These are phyloP conservation scores for Morinoia aosen DNA, from an alignment of 2,888 invertebrate species.

Conservation along the genomic window DNA sequence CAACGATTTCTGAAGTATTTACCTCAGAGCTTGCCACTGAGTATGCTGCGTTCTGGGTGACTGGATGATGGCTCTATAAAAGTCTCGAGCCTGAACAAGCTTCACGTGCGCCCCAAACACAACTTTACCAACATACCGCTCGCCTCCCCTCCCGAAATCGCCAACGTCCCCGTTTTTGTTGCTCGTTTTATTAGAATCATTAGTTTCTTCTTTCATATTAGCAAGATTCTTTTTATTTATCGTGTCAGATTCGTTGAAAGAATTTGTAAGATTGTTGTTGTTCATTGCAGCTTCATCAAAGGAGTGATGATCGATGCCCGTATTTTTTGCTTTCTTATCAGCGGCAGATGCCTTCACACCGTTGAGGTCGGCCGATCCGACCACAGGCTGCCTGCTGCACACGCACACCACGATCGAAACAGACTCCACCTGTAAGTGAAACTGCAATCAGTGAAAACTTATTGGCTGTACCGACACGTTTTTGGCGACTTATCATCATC, in stretches of 20 bases:
- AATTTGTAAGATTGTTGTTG: not conserved
- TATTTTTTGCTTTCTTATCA: slow-evolving; percentile 6
- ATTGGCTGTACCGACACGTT: not conserved
- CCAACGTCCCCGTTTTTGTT: not conserved
- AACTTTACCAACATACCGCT: slow-evolving; percentile 65
- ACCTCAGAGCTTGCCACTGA: slow-evolving; percentile 65
- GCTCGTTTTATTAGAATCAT: not conserved
- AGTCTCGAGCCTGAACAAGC: slow-evolving; percentile 55
- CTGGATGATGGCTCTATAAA: slow-evolving; percentile 63
- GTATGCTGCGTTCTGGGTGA: slow-evolving; percentile 65
- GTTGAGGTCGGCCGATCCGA: slow-evolving; percentile 30
- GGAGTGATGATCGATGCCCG: not conserved
- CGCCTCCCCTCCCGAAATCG: slow-evolving; percentile 36
- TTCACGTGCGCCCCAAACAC: slow-evolving; percentile 62
- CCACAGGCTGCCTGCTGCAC: slow-evolving; percentile 54
- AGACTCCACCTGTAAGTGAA: slow-evolving; percentile 60
- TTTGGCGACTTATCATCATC: not conserved
- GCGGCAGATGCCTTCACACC: slow-evolving; percentile 55
- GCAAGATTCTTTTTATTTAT: not conserved
- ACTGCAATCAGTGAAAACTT: not conserved
- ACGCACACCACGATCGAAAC: slow-evolving; percentile 64
- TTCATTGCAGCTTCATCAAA: not conserved
- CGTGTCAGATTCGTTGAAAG: not conserved
- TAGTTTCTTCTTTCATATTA: not conserved
- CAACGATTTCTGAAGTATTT: not conserved